phyloP scores from a whole-genome alignment of 2,113 vertebrate genomes.

The Heterotis niloticus region DNA sequence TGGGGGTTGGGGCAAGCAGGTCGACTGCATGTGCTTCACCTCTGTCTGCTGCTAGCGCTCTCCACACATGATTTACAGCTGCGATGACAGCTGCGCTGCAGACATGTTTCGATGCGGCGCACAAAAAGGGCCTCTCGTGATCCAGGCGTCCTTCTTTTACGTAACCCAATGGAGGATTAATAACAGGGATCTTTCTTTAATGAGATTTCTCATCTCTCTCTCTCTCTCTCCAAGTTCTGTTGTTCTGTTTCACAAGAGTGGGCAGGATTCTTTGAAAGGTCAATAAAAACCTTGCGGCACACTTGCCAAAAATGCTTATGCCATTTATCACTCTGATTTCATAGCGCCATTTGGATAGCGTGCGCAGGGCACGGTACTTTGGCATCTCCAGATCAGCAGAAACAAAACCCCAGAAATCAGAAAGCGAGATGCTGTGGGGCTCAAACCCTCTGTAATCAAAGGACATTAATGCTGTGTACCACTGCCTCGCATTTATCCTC shows the following conservation, averaged over 20 bases:
- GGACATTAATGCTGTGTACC: background rate
- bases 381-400: conserved; percentile 28
- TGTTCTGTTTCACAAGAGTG: conserved; percentile 28
- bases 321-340: conserved; percentile 33
- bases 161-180: conserved; percentile 54
- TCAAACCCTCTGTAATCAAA: background rate
- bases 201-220: conserved; percentile 41
- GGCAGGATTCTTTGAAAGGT: conserved; percentile 34
- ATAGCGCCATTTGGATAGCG: conserved; percentile 33
- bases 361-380: conserved; percentile 21
- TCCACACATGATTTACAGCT: background rate
- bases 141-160: conserved; percentile 43
- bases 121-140: conserved; percentile 33
- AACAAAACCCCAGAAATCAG: background rate
- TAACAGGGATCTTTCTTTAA: conserved; percentile 40
- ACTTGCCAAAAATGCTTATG: conserved; percentile 37
- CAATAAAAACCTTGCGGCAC: conserved; percentile 34
- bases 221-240: conserved; percentile 18
- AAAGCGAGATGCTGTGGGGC: background rate
- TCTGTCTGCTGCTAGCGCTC: conserved; percentile 4
- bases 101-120: conserved; percentile 20
- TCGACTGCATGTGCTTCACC: conserved; percentile 16
- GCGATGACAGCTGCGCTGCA: background rate
- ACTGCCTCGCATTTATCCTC: background rate
- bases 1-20: background rate